These are phyloP conservation scores for Onthophagus taurus DNA, from an alignment of 1,140 invertebrate species.

Conservation along the genomic window DNA sequence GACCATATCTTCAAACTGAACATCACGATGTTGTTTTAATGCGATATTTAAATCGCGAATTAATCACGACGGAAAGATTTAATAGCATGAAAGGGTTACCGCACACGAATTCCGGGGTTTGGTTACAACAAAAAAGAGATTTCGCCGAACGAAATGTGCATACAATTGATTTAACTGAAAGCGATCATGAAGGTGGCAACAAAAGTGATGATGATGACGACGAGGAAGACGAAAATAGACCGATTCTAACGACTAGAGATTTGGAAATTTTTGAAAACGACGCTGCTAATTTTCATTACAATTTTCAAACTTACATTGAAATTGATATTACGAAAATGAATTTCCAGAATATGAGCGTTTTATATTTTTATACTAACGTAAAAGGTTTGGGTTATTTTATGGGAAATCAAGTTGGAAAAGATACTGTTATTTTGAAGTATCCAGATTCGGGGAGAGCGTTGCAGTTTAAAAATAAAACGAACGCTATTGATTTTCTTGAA, in stretches of 20 bases:
- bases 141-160: conserved; percentile 1
- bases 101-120: neutral
- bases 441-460: too few relatives aligned
- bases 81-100: conserved; percentile 14
- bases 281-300: neutral
- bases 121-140: conserved; percentile 1
- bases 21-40: conserved; percentile 14
- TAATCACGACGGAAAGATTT: conserved; percentile 14
- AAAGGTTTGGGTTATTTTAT: too few relatives aligned
- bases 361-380: neutral
- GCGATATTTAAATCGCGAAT: conserved; percentile 15
- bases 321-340: neutral
- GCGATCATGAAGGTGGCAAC: conserved; percentile 8
- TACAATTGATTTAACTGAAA: conserved; percentile 12
- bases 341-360: neutral
- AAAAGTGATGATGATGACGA: neutral
- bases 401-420: too few relatives aligned
- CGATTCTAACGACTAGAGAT: neutral
- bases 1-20: conserved; percentile 15
- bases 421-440: too few relatives aligned
- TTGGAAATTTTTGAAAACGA: too few relatives aligned
- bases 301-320: neutral
- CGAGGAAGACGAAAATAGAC: neutral
- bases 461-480: too few relatives aligned
- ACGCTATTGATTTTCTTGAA: too few relatives aligned